These are phyloP conservation scores for Labrus mixtus DNA, from an alignment of 2,113 vertebrate genomes.

Conservation along the genomic window DNA sequence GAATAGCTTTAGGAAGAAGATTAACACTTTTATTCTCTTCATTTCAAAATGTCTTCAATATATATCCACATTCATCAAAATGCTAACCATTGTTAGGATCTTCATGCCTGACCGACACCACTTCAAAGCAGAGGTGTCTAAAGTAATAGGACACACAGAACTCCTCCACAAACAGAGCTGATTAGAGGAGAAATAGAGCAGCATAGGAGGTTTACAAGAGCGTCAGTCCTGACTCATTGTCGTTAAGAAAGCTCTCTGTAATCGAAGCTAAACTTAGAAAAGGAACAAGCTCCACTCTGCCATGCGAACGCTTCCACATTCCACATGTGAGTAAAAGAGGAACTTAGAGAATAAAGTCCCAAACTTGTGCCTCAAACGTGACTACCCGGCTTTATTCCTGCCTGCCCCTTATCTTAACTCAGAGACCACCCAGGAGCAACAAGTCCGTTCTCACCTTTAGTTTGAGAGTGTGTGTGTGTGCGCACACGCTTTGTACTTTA, in stretches of 20 bases:
- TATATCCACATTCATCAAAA: conserved; percentile 54
- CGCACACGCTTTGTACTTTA: not conserved
- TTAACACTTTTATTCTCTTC: conserved; percentile 78
- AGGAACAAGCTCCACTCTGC: conserved; percentile 27
- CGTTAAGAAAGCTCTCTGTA: conserved; percentile 63
- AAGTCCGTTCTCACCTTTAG: conserved; percentile 71
- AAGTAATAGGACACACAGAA: conserved; percentile 28
- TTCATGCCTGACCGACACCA: conserved; percentile 58
- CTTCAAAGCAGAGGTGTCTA: conserved; percentile 52
- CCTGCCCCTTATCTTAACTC: conserved; percentile 69
- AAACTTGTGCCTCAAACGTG: conserved; percentile 49
- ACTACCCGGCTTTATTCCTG: conserved; percentile 56
- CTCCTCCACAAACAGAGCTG: conserved; percentile 56
- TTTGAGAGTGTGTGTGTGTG: conserved; percentile 44
- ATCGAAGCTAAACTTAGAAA: conserved; percentile 64
- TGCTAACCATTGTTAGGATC: conserved; percentile 54
- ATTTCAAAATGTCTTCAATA: conserved; percentile 78
- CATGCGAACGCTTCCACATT: conserved; percentile 37
- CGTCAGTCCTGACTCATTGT: conserved; percentile 58
- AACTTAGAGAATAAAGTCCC: conserved; percentile 56
- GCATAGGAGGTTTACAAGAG: conserved; percentile 43
- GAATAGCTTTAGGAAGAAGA: conserved; percentile 75
- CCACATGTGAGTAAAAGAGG: conserved; percentile 46
- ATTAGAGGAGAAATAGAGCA: conserved; percentile 47
- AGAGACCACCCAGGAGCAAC: conserved; percentile 79